Conservation (phyloP, 2,888 invertebrate genomes). For the Miltochrista miniata region DNA sequence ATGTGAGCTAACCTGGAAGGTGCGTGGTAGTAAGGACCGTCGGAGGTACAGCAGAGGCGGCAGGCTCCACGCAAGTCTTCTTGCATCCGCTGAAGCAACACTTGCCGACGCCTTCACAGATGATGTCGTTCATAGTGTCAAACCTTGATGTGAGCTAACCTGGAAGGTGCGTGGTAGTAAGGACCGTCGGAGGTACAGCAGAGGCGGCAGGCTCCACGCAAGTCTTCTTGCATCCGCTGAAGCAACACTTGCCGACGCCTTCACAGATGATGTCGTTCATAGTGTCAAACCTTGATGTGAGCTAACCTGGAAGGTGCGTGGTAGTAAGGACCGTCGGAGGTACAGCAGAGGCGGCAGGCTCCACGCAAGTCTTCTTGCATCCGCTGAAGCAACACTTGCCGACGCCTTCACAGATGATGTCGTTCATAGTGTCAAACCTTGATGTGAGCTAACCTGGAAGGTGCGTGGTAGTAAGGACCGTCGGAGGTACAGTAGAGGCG, state of each 20-base stretch:
- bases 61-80: constrained; percentile 83
- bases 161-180: constrained; percentile 46
- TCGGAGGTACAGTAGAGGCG: constrained; percentile 20
- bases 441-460: constrained; percentile 41
- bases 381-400: constrained; percentile 92
- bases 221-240: constrained; percentile 88
- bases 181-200: constrained; percentile 10
- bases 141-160: no score
- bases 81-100: constrained; percentile 93
- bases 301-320: constrained; percentile 51
- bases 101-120: no score
- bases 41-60: constrained; percentile 26
- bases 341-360: constrained; percentile 45
- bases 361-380: constrained; percentile 88
- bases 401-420: no score
- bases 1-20: constrained; percentile 54
- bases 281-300: neutral
- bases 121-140: no score
- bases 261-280: no score
- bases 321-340: constrained; percentile 28
- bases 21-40: constrained; percentile 37
- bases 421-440: neutral
- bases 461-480: constrained; percentile 37
- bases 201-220: constrained; percentile 78
- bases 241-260: no score